Base-by-base conservation (phyloP, 2,797 vertebrate species). In the Netta rufina region DNA sequence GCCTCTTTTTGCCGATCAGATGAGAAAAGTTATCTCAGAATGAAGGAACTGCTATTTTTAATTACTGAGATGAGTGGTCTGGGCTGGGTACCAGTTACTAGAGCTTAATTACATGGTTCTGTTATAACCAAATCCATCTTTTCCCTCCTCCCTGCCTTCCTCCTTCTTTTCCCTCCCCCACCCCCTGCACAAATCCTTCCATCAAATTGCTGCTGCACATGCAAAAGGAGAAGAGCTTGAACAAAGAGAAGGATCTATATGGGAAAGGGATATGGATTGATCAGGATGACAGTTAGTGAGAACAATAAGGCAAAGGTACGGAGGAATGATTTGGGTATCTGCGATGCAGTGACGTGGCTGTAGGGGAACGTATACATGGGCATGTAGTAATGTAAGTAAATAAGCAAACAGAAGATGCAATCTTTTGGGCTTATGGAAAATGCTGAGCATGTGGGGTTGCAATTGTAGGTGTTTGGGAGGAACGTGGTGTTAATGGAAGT, bases 81-180 rank as follows among this genome's bases (percentile, higher is more conserved):
- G 47, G 84, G 69, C 78, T 94, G 45, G 61, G 54, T 93, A 83
- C 78, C 66, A 73, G 65, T 83, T 92, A 75, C 58, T 69, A 66
- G 58, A 66, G 78, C 89, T 92, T 94, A 94, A 95, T 95, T 93
- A 87, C 61, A 85, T 47, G 78, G 84, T 92, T 69, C 87, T 78
- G 28, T 94, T 78, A 53, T 33, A 85, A 80, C 84, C 73, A 87
- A 93, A 96, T 91, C 89, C 76, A 30, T 89, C 58, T 93, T 85
- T 91, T 69, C 56, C 84, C 51, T 87, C 84, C 54, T 89, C 57
- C 77, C 77, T 0, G 2, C 49, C 39, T 85, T 70, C 88, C 58
- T 84, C 33, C 70, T 71, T 87, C 49, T 85, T 96, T 85, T 95
- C 88, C 82, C 82, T 83, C 94, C 87, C 84, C 91, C 93, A 70